A percentile compares a stretch with the other conserved stretches of the same genome.
phyloP scores from a whole-genome alignment of 2,888 invertebrate genomes.

The Amblyjoppa proteus region DNA sequence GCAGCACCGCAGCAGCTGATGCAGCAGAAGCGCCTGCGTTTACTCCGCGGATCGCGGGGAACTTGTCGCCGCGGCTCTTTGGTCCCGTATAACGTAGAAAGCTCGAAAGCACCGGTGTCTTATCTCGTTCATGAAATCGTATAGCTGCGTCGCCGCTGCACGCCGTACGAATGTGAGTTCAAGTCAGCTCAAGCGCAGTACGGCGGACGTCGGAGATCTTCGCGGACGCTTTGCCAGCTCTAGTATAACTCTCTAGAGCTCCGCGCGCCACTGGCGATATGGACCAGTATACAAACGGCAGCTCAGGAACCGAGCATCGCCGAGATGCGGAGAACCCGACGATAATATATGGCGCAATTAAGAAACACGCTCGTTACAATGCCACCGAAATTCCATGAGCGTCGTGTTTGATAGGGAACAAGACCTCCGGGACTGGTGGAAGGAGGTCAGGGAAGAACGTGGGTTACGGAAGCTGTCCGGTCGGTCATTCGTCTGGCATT shows the following conservation, averaged over 20 bases:
- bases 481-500: constrained; percentile 74
- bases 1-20: constrained; percentile 41
- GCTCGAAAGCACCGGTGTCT: constrained; percentile 45
- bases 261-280: constrained; percentile 55
- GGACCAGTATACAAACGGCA: constrained; percentile 15
- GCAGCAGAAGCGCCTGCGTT: constrained; percentile 38
- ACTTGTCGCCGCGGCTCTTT: constrained; percentile 32
- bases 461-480: constrained; percentile 73
- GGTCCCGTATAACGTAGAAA: constrained; percentile 37
- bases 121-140: constrained; percentile 55
- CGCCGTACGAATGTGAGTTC: constrained; percentile 32
- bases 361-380: constrained; percentile 70
- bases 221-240: constrained; percentile 29
- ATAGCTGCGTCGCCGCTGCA: constrained; percentile 35
- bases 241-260: constrained; percentile 26
- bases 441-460: not conserved
- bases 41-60: constrained; percentile 18
- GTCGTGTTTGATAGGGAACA: constrained; percentile 77
- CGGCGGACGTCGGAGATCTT: constrained; percentile 31
- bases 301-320: not conserved
- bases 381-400: constrained; percentile 69
- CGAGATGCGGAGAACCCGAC: constrained; percentile 6
- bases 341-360: constrained; percentile 66
- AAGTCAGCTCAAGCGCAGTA: not conserved
- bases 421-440: constrained; percentile 54